Conservation (phyloP, 2,888 invertebrate species). For the Trissonchulus sp. region DNA sequence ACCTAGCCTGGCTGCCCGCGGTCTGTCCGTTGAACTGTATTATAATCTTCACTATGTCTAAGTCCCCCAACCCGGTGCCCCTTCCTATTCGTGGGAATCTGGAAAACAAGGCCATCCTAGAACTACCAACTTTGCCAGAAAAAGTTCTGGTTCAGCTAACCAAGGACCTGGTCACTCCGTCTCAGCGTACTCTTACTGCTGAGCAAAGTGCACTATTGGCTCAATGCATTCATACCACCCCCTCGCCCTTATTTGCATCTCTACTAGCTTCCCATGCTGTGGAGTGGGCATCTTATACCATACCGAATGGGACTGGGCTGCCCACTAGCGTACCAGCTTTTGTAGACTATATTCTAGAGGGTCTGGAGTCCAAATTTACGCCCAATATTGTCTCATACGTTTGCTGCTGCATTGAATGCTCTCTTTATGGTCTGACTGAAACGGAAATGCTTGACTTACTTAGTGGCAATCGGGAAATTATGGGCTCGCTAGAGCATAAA, state of each 20-base stretch:
- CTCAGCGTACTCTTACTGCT: constrained; percentile 9
- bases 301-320: not conserved
- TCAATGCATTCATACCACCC: not conserved
- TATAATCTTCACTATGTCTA: not conserved
- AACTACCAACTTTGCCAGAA: not conserved
- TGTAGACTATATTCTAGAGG: not conserved
- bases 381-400: constrained; percentile 24
- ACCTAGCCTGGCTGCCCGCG: not conserved
- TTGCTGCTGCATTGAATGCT: constrained; percentile 35
- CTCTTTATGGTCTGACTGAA: constrained; percentile 41
- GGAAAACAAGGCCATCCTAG: not conserved
- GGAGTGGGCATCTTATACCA: not conserved
- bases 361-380: not conserved
- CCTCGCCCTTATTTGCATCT: not conserved
- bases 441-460: constrained; percentile 41
- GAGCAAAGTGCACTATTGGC: not conserved
- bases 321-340: not conserved
- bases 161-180: not conserved
- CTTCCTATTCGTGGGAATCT: not conserved
- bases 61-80: not conserved
- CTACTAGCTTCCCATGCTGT: not conserved
- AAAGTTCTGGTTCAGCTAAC: not conserved
- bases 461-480: constrained; percentile 25
- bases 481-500: constrained; percentile 29
- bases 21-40: not conserved